A percentile compares a stretch with the other conserved stretches of the same genome.
These are phyloP conservation scores for Hesperophylax magnus DNA, from an alignment of 1,140 invertebrate species.

Conservation along the genomic window DNA sequence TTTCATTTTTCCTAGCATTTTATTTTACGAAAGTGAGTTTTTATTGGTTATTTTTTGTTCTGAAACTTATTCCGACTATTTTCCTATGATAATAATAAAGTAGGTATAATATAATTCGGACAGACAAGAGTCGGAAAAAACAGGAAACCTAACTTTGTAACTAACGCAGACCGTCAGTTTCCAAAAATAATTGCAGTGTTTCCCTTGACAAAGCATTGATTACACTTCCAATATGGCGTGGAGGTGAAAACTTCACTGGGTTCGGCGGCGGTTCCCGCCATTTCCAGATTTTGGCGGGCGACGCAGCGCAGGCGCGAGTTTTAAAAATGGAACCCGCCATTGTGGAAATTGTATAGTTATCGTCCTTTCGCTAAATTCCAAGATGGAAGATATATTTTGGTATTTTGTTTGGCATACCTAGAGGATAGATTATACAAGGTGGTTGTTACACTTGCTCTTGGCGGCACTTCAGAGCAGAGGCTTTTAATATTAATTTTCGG, in stretches of 20 bases:
- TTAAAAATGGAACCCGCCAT: conserved; percentile 25
- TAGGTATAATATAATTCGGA: no score
- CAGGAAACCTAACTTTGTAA: no score
- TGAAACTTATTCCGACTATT: no score
- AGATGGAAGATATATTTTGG: conserved; percentile 1
- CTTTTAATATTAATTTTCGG: background rate
- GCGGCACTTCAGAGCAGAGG: background rate
- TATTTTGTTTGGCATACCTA: background rate
- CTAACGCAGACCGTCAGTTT: background rate
- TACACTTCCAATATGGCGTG: conserved; percentile 1
- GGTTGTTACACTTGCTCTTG: background rate
- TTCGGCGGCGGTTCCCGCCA: background rate
- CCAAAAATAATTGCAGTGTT: conserved; percentile 10
- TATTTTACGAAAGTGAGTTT: no score
- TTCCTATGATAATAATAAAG: no score
- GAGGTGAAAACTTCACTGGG: background rate
- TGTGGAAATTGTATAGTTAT: conserved; percentile 27
- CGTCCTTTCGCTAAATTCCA: conserved; percentile 12
- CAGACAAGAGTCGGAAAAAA: no score
- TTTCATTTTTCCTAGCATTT: no score
- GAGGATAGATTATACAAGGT: background rate
- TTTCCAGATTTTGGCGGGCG: conserved; percentile 1
- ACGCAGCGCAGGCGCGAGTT: background rate
- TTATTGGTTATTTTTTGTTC: no score
- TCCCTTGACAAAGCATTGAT: background rate